These are phyloP conservation scores for Chloropsis hardwickii DNA, from an alignment of 2,113 vertebrate genomes.

Conservation along the genomic window DNA sequence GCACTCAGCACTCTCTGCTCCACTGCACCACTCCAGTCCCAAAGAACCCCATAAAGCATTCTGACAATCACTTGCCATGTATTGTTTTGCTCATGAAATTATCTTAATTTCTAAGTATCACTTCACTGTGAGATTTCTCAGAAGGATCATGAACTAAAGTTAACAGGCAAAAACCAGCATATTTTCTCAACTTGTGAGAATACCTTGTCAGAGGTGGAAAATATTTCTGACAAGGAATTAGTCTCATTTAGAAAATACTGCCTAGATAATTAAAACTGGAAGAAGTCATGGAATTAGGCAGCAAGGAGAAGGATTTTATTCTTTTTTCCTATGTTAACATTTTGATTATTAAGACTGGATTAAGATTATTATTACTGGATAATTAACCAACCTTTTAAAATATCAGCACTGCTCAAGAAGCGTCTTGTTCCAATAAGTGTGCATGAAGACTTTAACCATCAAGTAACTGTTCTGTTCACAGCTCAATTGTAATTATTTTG, in stretches of 20 bases:
- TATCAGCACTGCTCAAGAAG: background rate
- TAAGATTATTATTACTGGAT: background rate
- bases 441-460: background rate
- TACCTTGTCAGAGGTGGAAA: background rate
- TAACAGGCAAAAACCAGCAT: background rate
- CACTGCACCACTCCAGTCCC: background rate
- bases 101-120: background rate
- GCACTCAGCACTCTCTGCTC: background rate
- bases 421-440: background rate
- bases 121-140: background rate
- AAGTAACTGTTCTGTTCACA: background rate
- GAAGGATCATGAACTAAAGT: background rate
- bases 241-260: background rate
- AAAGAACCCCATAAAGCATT: background rate
- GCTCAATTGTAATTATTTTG: background rate
- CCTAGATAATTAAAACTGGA: constrained; percentile 8
- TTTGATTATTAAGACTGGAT: background rate
- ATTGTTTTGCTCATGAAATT: background rate
- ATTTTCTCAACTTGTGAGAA: background rate
- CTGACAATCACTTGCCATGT: background rate
- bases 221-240: background rate
- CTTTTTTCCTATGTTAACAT: background rate
- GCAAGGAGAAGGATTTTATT: background rate
- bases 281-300: background rate
- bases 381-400: background rate